Evolutionary conservation across 2,113 vertebrate species (phyloP).

Genomic region (Psittacula cyanocephala): DNA sequence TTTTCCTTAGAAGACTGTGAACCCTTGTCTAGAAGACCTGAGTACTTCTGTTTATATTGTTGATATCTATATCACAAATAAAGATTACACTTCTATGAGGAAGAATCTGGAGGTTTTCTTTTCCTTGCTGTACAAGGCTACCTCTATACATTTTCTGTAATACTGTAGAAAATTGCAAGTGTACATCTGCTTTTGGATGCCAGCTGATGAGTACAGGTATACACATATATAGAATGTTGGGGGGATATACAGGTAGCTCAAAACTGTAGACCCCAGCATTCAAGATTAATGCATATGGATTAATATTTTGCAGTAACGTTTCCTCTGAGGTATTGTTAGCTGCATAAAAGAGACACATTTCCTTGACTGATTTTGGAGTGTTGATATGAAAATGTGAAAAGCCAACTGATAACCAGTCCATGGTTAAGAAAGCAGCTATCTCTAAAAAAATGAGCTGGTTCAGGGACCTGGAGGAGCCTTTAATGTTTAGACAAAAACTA

Average conservation of each 20-base stretch:
- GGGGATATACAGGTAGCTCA: background rate
- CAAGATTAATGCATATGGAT: background rate
- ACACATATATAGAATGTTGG: background rate
- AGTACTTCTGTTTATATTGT: background rate
- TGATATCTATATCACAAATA: background rate
- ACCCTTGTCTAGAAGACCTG: background rate
- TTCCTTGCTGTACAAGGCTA: background rate
- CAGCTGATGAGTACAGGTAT: background rate
- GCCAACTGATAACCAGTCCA: background rate
- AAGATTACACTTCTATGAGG: background rate
- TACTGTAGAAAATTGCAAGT: background rate
- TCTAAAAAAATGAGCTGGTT: background rate
- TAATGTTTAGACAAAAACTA: background rate
- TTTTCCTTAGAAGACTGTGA: background rate
- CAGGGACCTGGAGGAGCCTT: background rate
- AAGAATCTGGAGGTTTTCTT: background rate
- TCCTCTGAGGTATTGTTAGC: background rate
- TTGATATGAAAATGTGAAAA: background rate
- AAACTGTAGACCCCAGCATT: background rate
- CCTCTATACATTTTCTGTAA: background rate
- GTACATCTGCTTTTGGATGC: background rate
- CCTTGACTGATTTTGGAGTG: background rate
- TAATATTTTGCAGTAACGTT: background rate
- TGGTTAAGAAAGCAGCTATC: background rate
- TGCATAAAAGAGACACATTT: background rate